Evolutionary conservation across 2,797 vertebrate species (phyloP), one percentile per base, ranked within the genome.

Genomic region (Microctenopoma steveboyesi): DNA sequence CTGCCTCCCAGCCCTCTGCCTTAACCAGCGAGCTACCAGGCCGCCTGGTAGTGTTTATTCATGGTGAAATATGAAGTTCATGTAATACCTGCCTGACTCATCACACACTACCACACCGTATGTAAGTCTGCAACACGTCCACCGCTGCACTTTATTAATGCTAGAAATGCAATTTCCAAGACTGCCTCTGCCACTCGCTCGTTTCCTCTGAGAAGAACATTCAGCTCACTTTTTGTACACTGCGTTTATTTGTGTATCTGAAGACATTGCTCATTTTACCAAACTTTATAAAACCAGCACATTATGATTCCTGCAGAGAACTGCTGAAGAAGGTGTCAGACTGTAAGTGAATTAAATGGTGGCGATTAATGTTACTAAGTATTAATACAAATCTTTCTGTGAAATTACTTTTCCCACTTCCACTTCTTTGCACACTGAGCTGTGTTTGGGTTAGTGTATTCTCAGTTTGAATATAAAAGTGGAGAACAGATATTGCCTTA

Each of bases 281-380:
- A 74, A 70, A 51, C 74, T 39, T 56, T 71, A 76, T 56, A 47
- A 72, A 70, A 71, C 50, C 74, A 55, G 60, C 69, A 57, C 67
- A 86, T 88, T 83, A 82, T 69, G 57, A 76, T 54, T 71, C 74
- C 64, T 9, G 67, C 37, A 46, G 25, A 72, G 82, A 85, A 77
- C 71, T 70, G 71, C 76, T 62, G 50, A 78, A 78, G 75, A 66
- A 55, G 67, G 66, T 49, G 76, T 64, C 56, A 37, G 18, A 55
- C 69, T 78, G 51, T 66, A 79, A 81, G 46, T 72, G 48, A 78
- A 86, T 74, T 77, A 73, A 85, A 76, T 43, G 64, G 63, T 66
- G 52, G 52, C 30, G n/a, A 78, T 78, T 79, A 68, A 67, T 74
- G 74, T 72, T 72, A 50, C 69, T 82, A 81, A 72, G 57, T 39